Base-by-base conservation (phyloP, 2,797 vertebrate species). In the Knipowitschia caucasica region DNA sequence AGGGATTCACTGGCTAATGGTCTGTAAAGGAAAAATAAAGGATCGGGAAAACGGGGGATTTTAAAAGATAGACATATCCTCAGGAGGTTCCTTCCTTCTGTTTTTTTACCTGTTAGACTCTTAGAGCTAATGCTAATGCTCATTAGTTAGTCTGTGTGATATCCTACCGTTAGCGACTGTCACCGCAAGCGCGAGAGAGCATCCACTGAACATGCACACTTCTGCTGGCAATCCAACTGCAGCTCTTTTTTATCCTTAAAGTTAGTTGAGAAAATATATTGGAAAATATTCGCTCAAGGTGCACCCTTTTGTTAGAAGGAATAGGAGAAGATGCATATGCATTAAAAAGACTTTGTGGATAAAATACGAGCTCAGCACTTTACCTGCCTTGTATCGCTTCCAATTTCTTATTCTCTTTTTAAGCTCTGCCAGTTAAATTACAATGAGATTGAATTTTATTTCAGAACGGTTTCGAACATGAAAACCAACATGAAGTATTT, bases 71-170 rank as follows among this genome's bases (percentile, higher is more conserved):
- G 81, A 86, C 73, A 74, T 89, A 86, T 89, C 88, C 90, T 88
- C 78, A 78, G 88, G 89, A 90, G 85, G 75, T 91, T 89, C 87
- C 86, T 90, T 86, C 82, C 74, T 67, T 83, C 67, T 82, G 64
- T 82, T 84, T 77, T n/a, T 66, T 80, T 74, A 89, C 88, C 87
- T 88, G 85, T 61, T 68, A 54, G 50, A 83, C 75, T 87, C 73
- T 81, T 79, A 84, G 85, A 80, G 64, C 52, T 84, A 85, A 80
- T 84, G 79, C 82, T 88, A 88, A 79, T 83, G 86, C 88, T 90
- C 85, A 91, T 91, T 91, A 88, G 76, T 65, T 83, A 89, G 86
- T 90, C 86, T 88, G 82, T 89, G 84, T 91, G 86, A 90, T 89
- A 83, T 81, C 77, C 59, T 71, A 66, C 70, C 23, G 73, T 75